A percentile compares a stretch with the other conserved stretches of the same genome.
Conservation (phyloP, 1,140 invertebrate species). For the Drosophila nigromelanica region DNA sequence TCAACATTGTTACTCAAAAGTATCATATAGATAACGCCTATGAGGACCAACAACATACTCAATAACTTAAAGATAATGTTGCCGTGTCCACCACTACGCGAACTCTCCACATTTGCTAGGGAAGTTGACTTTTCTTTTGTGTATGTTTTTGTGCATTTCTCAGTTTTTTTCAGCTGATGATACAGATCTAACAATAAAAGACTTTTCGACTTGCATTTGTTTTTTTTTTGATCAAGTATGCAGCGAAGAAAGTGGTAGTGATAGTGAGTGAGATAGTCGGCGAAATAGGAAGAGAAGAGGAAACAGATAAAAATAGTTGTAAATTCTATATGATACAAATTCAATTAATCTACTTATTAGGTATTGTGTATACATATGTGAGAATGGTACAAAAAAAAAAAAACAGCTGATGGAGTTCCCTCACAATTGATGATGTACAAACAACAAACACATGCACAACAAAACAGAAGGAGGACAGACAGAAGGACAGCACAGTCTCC, state of each 20-base stretch:
- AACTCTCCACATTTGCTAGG: neutral
- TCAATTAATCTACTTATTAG: slow-evolving; percentile 11
- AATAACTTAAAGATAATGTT: slow-evolving; percentile 1
- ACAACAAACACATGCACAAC: neutral
- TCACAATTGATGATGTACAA: neutral
- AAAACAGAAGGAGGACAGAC: neutral
- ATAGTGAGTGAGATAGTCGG: slow-evolving; percentile 1
- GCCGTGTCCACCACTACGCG: neutral
- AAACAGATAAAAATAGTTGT: slow-evolving; percentile 30
- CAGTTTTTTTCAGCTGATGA: neutral
- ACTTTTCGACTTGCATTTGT: slow-evolving; percentile 3
- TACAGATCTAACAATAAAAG: neutral
- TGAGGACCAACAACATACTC: slow-evolving; percentile 16
- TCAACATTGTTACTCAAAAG: slow-evolving; percentile 34
- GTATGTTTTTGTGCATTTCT: slow-evolving; percentile 5
- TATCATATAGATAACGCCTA: slow-evolving; percentile 27
- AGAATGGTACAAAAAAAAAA: too few species aligned
- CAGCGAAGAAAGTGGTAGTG: neutral
- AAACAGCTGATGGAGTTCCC: too few species aligned
- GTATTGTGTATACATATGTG: neutral
- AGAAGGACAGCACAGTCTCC: neutral
- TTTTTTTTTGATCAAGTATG: neutral
- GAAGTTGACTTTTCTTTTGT: neutral
- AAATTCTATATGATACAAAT: slow-evolving; percentile 17
- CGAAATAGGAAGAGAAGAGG: slow-evolving; percentile 31